Conservation (phyloP, 2,797 vertebrate genomes). For the Dryobates pubescens region DNA sequence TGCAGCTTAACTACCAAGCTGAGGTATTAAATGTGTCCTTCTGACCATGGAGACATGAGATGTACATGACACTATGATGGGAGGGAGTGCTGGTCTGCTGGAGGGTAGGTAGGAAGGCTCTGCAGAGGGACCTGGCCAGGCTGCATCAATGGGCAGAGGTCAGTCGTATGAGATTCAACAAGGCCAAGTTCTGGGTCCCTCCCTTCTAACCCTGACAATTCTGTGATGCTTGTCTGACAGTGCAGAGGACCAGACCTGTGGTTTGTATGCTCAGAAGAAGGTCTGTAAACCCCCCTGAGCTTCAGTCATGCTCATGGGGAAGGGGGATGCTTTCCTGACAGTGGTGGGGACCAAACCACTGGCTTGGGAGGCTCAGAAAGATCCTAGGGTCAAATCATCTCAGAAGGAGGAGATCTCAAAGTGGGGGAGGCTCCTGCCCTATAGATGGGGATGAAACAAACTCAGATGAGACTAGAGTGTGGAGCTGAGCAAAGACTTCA, state of each 20-base stretch:
- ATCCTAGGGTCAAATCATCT: not conserved
- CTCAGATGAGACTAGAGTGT: not conserved
- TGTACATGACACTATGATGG: not conserved
- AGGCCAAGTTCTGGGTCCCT: no score
- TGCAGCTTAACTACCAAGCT: not conserved
- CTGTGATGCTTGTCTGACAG: no score
- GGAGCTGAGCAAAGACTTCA: not conserved
- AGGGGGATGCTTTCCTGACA: not conserved
- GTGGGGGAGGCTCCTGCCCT: accelerated
- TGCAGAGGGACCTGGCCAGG: no score
- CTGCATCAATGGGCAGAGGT: no score
- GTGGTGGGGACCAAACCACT: not conserved
- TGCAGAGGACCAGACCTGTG: no score
- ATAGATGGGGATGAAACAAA: not conserved
- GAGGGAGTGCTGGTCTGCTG: no score
- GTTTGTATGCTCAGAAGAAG: no score
- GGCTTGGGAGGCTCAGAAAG: not conserved
- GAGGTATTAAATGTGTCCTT: not conserved
- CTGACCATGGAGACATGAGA: not conserved
- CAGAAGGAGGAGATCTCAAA: not conserved
- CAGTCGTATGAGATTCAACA: no score
- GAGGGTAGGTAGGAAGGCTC: no score
- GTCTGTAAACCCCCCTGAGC: no score
- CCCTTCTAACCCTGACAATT: no score
- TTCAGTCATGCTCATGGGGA: not conserved